Evolutionary conservation across 2,797 vertebrate species (phyloP), one percentile per base, ranked within the genome.

Genomic region (Macroramphosus scolopax): DNA sequence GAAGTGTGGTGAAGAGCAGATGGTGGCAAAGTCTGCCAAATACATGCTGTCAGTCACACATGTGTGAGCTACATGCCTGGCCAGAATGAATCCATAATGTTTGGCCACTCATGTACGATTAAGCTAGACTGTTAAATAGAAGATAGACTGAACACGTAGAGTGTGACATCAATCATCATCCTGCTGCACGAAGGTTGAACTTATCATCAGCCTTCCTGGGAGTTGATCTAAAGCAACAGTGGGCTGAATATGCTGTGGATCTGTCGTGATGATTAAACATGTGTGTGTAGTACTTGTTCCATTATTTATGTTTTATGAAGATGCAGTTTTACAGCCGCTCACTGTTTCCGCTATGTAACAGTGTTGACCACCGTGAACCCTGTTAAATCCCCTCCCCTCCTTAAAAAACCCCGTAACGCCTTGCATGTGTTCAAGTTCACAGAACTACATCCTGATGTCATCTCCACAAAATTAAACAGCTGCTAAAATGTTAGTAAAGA

Each of bases 401-500:
- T 41, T 32, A 9, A 64, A 62, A 40, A 48, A 12, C 12, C 26
- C 34, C 6, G 10, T 22, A 7, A 44, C 40, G 38, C 45, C 34
- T 17, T 8, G 18, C 55, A 49, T 37, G 46, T 58, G 53, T 61
- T 65, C 22, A 43, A 47, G 46, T 45, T 67, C 44, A 65, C 33
- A 42, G 50, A 68, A 26, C 48, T 36, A 48, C 41, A 54, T 26
- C 51, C 30, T 55, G 67, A 76, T 38, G 30, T 77, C 69, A 74
- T 12, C 35, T 9, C 46, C 29, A 46, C 63, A 51, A 75, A 73
- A 75, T 51, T 22, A 72, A 80, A 61, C 66, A 51, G 68, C 63
- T 68, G 52, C 62, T 65, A 44, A 54, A 63, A 67, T 74, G 60
- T 70, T 78, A 51, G 72, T 11, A 68, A 74, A 77, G 51, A 70